These are phyloP conservation scores for Oncopeltus fasciatus DNA, from an alignment of 1,140 invertebrate genomes.

Conservation along the genomic window DNA sequence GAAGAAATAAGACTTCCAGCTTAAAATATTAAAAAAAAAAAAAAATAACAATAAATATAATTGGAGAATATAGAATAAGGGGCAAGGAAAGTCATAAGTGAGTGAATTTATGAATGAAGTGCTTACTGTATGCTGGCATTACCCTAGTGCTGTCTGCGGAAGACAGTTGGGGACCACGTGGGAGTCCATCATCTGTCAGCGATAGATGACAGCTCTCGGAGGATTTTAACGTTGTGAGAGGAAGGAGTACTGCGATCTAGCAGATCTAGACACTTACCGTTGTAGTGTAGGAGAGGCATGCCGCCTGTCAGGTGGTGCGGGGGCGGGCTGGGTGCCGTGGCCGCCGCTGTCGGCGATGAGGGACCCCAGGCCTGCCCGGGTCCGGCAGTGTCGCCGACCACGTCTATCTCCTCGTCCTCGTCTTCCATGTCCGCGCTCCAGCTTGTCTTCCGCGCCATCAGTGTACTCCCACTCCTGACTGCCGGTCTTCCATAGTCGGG, in stretches of 20 bases:
- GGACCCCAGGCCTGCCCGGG: conserved; percentile 40
- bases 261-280: conserved; percentile 25
- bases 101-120: too few species aligned
- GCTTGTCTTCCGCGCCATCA: conserved; percentile 82
- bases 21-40: too few species aligned
- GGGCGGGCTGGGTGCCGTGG: conserved; percentile 55
- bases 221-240: not conserved
- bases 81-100: too few species aligned
- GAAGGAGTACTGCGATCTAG: not conserved
- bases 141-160: too few species aligned
- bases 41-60: too few species aligned
- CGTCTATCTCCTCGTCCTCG: conserved; percentile 70
- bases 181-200: too few species aligned
- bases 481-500: conserved; percentile 3
- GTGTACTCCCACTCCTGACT: conserved; percentile 29
- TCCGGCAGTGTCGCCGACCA: conserved; percentile 43
- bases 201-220: not conserved
- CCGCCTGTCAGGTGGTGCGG: conserved; percentile 30
- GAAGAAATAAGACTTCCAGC: too few species aligned
- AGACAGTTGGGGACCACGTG: too few species aligned
- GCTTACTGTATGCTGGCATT: too few species aligned
- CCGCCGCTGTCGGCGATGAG: conserved; percentile 52
- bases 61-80: too few species aligned
- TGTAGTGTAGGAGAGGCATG: conserved; percentile 23
- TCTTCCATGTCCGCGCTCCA: conserved; percentile 47